Evolutionary conservation across 1,140 invertebrate species (phyloP).

Genomic region (Archegozetes longisetosus): DNA sequence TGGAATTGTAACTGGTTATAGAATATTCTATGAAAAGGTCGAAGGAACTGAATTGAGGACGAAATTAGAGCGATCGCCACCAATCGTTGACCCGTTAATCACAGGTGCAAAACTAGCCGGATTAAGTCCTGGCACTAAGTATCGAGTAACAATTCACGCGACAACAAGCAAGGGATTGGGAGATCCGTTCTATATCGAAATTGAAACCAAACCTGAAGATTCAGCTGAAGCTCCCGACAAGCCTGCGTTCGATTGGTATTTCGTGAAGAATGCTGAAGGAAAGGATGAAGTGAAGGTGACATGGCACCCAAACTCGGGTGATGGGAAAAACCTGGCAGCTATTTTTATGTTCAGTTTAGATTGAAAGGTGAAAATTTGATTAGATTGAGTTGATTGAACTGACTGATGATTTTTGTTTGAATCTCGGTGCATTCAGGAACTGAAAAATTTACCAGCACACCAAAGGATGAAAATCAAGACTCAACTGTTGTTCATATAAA

Average conservation of each 20-base stretch:
- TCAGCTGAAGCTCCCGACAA: conserved; percentile 40
- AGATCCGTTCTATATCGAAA: conserved; percentile 28
- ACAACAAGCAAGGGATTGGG: conserved; percentile 68
- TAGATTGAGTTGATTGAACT: not conserved
- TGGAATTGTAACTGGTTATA: conserved; percentile 78
- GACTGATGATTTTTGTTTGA: conserved; percentile 1
- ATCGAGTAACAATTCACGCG: conserved; percentile 61
- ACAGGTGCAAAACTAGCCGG: conserved; percentile 68
- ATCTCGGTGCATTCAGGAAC: conserved; percentile 25
- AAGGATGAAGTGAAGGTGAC: conserved; percentile 54
- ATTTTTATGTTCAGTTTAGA: conserved; percentile 77
- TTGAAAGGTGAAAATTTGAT: conserved; percentile 23
- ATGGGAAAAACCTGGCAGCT: conserved; percentile 50
- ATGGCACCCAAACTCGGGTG: conserved; percentile 55
- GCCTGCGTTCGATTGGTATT: conserved; percentile 54
- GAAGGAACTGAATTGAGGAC: conserved; percentile 36
- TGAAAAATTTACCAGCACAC: conserved; percentile 41
- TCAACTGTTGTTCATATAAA: conserved; percentile 44
- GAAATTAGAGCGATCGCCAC: conserved; percentile 50
- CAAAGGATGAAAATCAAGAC: conserved; percentile 51
- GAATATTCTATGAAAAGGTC: conserved; percentile 64
- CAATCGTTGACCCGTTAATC: conserved; percentile 53
- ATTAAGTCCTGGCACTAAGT: conserved; percentile 66
- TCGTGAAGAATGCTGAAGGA: conserved; percentile 50
- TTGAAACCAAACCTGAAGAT: conserved; percentile 19